Conservation (phyloP, 2,888 invertebrate species). For the Blera fallax region DNA sequence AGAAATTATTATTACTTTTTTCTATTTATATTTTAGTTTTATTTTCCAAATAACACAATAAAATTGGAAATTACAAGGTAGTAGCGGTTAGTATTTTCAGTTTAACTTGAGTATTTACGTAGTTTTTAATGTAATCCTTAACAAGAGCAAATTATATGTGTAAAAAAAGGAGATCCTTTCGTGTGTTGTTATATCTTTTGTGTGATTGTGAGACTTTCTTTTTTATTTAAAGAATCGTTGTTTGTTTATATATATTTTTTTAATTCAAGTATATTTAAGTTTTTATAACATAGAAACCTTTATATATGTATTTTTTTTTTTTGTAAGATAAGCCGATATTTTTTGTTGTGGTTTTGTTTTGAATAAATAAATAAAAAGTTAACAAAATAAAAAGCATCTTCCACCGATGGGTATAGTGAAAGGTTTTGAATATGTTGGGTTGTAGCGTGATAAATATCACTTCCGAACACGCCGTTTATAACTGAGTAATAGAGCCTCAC, state of each 20-base stretch:
- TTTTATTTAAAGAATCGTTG: constrained; percentile 28
- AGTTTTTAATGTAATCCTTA: constrained; percentile 7
- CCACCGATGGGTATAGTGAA: too few species aligned
- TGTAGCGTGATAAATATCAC: too few species aligned
- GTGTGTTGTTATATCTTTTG: constrained; percentile 12
- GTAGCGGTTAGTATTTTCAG: constrained; percentile 68
- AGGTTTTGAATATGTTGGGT: too few species aligned
- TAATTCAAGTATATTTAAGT: neutral
- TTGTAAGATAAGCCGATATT: neutral
- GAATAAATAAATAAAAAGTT: neutral
- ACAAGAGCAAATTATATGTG: constrained; percentile 4
- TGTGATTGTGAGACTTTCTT: constrained; percentile 9
- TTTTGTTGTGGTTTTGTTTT: neutral
- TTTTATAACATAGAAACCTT: constrained; percentile 33
- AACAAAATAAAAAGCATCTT: neutral
- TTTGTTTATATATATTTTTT: constrained; percentile 2
- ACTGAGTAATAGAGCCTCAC: too few species aligned
- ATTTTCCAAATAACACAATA: constrained; percentile 31
- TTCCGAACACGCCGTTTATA: too few species aligned
- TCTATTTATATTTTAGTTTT: neutral
- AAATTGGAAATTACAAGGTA: constrained; percentile 57
- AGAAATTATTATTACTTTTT: neutral
- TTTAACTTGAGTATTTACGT: constrained; percentile 52
- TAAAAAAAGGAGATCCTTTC: constrained; percentile 31
- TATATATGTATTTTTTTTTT: neutral